These are phyloP conservation scores for Cynopterus sphinx DNA, from an alignment of 2,797 vertebrate species.

Conservation along the genomic window DNA sequence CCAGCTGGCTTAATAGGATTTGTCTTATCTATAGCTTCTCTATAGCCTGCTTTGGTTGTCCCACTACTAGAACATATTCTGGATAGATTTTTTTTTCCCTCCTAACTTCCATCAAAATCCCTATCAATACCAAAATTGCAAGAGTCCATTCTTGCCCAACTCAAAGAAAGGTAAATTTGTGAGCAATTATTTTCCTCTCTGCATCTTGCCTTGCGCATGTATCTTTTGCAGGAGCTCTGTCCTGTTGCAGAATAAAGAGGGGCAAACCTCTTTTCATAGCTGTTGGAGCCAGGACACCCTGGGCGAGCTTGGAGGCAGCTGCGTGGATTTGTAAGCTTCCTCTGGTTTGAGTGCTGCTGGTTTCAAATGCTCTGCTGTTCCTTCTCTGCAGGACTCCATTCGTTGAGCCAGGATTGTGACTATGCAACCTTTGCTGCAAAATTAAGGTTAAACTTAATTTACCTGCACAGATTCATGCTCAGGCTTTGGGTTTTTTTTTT, in stretches of 20 bases:
- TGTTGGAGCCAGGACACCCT: not conserved
- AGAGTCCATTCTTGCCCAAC: not conserved
- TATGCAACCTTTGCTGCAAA: not conserved
- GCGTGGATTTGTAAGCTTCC: not conserved
- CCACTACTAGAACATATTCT: not conserved
- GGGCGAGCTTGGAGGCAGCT: not conserved
- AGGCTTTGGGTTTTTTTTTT: too few relatives aligned
- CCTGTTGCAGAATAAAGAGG: not conserved
- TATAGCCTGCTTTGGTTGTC: not conserved
- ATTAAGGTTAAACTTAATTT: not conserved
- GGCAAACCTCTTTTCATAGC: not conserved
- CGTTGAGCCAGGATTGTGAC: not conserved
- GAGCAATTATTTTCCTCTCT: not conserved
- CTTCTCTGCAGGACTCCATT: not conserved
- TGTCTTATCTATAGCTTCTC: constrained; percentile 25
- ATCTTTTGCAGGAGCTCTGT: not conserved
- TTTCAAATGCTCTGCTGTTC: not conserved
- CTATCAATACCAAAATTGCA: not conserved
- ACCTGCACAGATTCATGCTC: not conserved
- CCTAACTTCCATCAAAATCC: not conserved
- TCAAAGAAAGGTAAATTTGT: constrained; percentile 1
- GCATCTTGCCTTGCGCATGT: not conserved
- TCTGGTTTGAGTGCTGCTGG: not conserved
- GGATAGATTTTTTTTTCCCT: not conserved
- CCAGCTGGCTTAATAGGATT: constrained; percentile 49